These are phyloP conservation scores for Rhopilema esculentum DNA, from an alignment of 30 jellyfish, hydroid and myxozoan species.

Conservation along the genomic window DNA sequence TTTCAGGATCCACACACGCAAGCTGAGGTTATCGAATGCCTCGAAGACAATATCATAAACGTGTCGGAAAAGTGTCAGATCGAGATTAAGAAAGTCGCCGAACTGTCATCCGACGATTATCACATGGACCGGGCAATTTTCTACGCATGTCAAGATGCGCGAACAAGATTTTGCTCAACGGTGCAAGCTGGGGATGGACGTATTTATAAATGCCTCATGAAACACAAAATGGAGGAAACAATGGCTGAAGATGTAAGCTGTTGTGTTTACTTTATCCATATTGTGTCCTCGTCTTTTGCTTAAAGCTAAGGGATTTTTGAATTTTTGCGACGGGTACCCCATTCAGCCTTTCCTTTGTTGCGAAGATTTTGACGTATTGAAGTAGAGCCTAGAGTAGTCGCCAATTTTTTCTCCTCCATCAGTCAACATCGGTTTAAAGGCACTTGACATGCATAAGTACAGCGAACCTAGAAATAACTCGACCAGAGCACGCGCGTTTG, in stretches of 20 bases:
- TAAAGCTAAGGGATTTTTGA: no score
- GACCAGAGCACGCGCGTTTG: no score
- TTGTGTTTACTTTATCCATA: not conserved
- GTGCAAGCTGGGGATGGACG: constrained; percentile 93
- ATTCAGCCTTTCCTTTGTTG: no score
- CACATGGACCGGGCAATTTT: constrained; percentile 94
- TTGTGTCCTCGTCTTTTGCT: not conserved
- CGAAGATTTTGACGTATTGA: no score
- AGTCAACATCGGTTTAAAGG: no score
- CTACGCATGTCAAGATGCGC: constrained; percentile 96
- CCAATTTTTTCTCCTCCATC: no score
- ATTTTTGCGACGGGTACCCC: no score
- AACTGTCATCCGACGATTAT: constrained; percentile 92
- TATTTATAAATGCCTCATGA: constrained; percentile 85
- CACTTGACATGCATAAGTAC: no score
- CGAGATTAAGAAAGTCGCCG: constrained; percentile 79
- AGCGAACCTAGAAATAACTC: no score
- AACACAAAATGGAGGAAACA: constrained; percentile 69
- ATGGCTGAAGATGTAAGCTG: constrained; percentile 87
- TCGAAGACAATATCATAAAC: constrained; percentile 78
- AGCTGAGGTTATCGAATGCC: constrained; percentile 94
- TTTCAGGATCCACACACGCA: constrained; percentile 82
- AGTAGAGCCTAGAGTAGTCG: no score
- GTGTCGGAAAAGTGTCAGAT: constrained; percentile 70
- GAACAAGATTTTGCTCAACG: constrained; percentile 78